phyloP scores from a whole-genome alignment of 92 coral and sea anemone genomes.

The Chrysogorgia sp. region DNA sequence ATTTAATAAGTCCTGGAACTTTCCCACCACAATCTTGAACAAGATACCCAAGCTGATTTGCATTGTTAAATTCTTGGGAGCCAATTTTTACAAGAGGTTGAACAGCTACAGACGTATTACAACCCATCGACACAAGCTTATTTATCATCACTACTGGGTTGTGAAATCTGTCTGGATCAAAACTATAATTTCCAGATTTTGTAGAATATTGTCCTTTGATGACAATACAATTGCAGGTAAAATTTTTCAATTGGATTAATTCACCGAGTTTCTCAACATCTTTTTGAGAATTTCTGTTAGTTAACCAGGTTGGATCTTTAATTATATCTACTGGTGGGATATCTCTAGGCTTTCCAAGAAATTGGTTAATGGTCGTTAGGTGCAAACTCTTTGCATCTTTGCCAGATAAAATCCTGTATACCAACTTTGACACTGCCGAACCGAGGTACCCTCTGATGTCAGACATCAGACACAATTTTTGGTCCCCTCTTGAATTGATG shows the following conservation, averaged over 20 bases:
- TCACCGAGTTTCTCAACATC: constrained; percentile 54
- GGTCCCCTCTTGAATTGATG: constrained; percentile 58
- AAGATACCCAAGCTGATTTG: constrained; percentile 55
- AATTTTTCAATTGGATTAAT: constrained; percentile 48
- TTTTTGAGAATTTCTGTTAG: constrained; percentile 58
- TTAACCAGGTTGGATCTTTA: constrained; percentile 74
- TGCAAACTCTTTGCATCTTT: constrained; percentile 60
- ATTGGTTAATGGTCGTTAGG: constrained; percentile 51
- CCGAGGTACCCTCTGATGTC: constrained; percentile 61
- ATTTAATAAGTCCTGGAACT: constrained; percentile 70
- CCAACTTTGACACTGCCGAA: constrained; percentile 47
- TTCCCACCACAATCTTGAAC: constrained; percentile 60
- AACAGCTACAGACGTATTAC: constrained; percentile 66
- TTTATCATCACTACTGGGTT: constrained; percentile 54
- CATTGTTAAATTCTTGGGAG: constrained; percentile 63
- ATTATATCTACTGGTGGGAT: constrained; percentile 69
- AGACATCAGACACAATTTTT: constrained; percentile 65
- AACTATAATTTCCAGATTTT: constrained; percentile 69
- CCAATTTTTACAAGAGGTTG: constrained; percentile 75
- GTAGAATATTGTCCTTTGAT: constrained; percentile 70
- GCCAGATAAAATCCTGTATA: constrained; percentile 71
- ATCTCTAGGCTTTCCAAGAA: constrained; percentile 51
- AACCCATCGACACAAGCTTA: constrained; percentile 50
- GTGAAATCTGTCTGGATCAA: constrained; percentile 62
- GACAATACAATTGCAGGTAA: constrained; percentile 63